A percentile compares a stretch with the other conserved stretches of the same genome.
Evolutionary conservation across 2,888 invertebrate species (phyloP).

Genomic region (Luperina nickerlii): DNA sequence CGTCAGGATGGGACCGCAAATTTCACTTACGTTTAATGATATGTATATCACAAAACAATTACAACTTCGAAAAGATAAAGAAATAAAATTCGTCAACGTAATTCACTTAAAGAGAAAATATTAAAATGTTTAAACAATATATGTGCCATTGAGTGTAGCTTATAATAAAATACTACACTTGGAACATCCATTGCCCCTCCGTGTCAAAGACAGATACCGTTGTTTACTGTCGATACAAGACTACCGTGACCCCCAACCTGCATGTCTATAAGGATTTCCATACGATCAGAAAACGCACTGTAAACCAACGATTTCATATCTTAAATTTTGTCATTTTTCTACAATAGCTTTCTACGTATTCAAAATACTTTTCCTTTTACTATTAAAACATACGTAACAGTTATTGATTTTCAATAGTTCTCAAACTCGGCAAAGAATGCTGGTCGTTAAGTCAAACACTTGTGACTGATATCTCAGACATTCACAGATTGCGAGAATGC

Average conservation of each 20-base stretch:
- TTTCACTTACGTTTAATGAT: not conserved
- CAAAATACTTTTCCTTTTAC: constrained; percentile 24
- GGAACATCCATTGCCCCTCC: not conserved
- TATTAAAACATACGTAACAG: constrained; percentile 14
- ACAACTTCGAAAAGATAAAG: not conserved
- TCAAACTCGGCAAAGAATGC: constrained; percentile 50
- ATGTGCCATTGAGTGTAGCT: not conserved
- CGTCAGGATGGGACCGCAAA: not conserved
- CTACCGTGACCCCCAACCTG: not conserved
- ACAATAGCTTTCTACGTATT: constrained; percentile 12
- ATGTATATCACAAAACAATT: not conserved
- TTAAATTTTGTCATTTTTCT: not conserved
- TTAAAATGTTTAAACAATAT: not conserved
- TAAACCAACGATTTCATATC: not conserved
- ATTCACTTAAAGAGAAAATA: not conserved
- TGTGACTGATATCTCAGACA: constrained; percentile 82
- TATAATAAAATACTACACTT: not conserved
- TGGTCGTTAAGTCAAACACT: constrained; percentile 72
- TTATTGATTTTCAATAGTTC: constrained; percentile 46
- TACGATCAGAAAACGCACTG: not conserved
- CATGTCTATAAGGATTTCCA: not conserved
- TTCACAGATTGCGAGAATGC: constrained; percentile 77
- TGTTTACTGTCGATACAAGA: not conserved
- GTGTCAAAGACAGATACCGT: not conserved
- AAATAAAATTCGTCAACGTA: no score